Conservation (phyloP, 2,797 vertebrate genomes). For the Chelidonichthys spinosus region DNA sequence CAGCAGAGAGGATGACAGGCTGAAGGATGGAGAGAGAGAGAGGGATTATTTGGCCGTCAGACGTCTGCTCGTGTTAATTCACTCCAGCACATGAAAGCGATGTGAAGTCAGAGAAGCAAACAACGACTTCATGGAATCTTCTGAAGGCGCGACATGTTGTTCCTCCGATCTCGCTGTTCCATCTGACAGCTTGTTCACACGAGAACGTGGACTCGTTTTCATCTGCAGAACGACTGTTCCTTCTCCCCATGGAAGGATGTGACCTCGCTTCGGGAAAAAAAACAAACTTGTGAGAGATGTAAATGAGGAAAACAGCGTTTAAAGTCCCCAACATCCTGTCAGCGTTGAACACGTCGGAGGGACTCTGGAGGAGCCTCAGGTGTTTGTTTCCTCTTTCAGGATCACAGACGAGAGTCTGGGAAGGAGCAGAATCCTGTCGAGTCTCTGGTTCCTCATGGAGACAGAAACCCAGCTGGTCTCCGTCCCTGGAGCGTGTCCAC, state of each 20-base stretch:
- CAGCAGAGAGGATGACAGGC: too few relatives aligned
- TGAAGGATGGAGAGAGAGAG: not conserved
- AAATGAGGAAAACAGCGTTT: constrained; percentile 59
- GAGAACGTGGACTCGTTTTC: constrained; percentile 39
- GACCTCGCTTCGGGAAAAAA: constrained; percentile 57
- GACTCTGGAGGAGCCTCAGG: constrained; percentile 48
- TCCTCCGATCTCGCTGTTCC: not conserved
- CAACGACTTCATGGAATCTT: constrained; percentile 27
- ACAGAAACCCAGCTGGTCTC: too few relatives aligned
- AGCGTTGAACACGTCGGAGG: constrained; percentile 14
- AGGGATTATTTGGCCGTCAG: constrained; percentile 21
- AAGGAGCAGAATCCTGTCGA: constrained; percentile 58
- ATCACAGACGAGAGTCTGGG: constrained; percentile 60
- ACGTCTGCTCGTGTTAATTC: constrained; percentile 34
- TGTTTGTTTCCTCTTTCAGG: constrained; percentile 72
- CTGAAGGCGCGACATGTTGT: constrained; percentile 12
- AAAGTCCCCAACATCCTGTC: constrained; percentile 46
- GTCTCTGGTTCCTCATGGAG: not conserved
- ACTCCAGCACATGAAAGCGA: constrained; percentile 29
- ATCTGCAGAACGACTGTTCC: constrained; percentile 7
- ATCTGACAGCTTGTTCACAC: constrained; percentile 37
- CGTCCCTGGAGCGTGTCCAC: too few relatives aligned
- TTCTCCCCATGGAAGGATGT: constrained; percentile 21
- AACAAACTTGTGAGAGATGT: constrained; percentile 48
- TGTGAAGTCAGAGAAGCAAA: constrained; percentile 27